These are phyloP conservation scores for Semibalanus balanoides DNA, from an alignment of 1,140 invertebrate genomes.

Conservation along the genomic window DNA sequence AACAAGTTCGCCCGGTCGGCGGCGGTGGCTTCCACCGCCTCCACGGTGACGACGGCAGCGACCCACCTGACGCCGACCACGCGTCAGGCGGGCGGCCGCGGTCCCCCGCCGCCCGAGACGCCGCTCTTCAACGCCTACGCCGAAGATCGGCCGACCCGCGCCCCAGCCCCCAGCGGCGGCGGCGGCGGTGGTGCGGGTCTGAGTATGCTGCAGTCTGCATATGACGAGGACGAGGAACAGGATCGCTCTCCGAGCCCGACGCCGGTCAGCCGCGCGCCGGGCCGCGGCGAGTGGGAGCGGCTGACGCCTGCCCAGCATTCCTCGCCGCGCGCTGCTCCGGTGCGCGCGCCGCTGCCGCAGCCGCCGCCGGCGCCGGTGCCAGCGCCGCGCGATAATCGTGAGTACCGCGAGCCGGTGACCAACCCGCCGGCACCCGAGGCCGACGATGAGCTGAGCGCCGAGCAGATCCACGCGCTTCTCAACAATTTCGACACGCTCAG, in stretches of 20 bases:
- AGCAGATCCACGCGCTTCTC: slow-evolving; percentile 52
- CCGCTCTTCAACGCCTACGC: background rate
- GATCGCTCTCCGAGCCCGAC: background rate
- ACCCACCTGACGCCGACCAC: background rate
- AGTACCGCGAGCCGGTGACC: background rate
- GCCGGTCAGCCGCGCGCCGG: too few species aligned
- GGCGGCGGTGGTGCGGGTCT: background rate
- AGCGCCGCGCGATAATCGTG: too few species aligned
- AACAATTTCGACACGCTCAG: slow-evolving; percentile 63
- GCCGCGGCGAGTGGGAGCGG: background rate
- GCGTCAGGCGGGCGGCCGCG: too few species aligned
- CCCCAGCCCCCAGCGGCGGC: background rate
- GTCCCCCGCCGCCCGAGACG: background rate
- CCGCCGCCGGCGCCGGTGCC: too few species aligned
- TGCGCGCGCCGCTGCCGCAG: background rate
- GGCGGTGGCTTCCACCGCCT: too few species aligned
- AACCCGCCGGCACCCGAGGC: slow-evolving; percentile 19
- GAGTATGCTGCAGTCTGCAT: background rate
- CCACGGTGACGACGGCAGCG: background rate
- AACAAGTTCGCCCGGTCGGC: background rate
- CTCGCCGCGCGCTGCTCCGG: too few species aligned
- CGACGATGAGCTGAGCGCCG: slow-evolving; percentile 57
- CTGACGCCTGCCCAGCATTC: too few species aligned
- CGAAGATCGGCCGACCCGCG: background rate
- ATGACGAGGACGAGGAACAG: background rate